Evolutionary conservation across 2,888 invertebrate species (phyloP).

Genomic region (Malacosoma neustria): DNA sequence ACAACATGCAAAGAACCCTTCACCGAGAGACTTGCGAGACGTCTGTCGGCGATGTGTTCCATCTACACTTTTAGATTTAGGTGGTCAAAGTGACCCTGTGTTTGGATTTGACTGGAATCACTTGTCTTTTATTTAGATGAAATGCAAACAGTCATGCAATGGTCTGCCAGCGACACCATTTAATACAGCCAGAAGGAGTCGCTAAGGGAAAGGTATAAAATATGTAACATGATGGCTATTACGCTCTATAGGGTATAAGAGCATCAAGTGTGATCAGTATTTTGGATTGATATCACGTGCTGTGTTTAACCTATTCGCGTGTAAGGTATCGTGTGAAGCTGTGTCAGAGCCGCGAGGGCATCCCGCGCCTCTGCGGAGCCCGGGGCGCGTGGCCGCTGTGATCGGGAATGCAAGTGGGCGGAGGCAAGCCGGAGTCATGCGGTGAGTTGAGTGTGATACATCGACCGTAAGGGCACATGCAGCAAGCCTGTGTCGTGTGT

Average conservation of each 20-base stretch:
- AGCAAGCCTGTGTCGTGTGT: slow-evolving; percentile 50
- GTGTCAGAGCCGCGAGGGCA: slow-evolving; percentile 50
- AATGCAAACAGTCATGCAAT: slow-evolving; percentile 55
- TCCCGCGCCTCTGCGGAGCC: slow-evolving; percentile 22
- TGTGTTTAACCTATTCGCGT: slow-evolving; percentile 66
- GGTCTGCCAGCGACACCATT: slow-evolving; percentile 58
- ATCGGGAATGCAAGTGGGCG: slow-evolving; percentile 72
- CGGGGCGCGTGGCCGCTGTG: slow-evolving; percentile 44
- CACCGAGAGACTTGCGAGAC: slow-evolving; percentile 27
- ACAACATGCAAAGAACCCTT: slow-evolving; percentile 53
- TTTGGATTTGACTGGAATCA: slow-evolving; percentile 42
- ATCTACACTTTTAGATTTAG: slow-evolving; percentile 43
- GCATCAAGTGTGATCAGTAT: slow-evolving; percentile 45
- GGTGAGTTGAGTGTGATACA: slow-evolving; percentile 54
- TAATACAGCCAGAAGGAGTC: slow-evolving; percentile 54
- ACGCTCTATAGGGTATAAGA: slow-evolving; percentile 59
- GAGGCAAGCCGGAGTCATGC: slow-evolving; percentile 63
- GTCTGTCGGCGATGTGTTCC: slow-evolving; percentile 36
- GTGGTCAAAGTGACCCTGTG: slow-evolving; percentile 50
- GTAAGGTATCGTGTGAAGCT: slow-evolving; percentile 67
- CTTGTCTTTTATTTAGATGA: slow-evolving; percentile 48
- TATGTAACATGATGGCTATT: slow-evolving; percentile 66
- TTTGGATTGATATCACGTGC: slow-evolving; percentile 45
- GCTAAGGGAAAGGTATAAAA: slow-evolving; percentile 75
- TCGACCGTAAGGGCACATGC: slow-evolving; percentile 53